Base-by-base conservation (phyloP, 2,888 invertebrate genomes). In the Melangyna quadrimaculata region DNA sequence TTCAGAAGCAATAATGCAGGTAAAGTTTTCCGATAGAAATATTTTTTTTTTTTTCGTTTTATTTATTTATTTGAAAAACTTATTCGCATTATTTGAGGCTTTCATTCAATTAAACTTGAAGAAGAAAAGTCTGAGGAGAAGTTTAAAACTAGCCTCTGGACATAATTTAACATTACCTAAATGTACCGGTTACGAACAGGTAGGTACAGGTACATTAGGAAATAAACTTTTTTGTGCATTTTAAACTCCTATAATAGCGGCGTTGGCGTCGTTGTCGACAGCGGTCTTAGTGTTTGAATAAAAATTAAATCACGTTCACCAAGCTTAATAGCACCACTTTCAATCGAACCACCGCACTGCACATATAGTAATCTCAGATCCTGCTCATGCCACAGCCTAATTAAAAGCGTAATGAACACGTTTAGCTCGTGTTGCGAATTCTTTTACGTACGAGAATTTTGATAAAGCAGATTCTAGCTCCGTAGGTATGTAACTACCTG, bases 391-490 rank as follows among this genome's bases (percentile, higher is more conserved):
- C 70, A 71, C 67, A 75, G 84, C 45, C 80, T 84, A 75, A 84
- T 84, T 84, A 84, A 72, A 72, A 79, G 59, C 84, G 72, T 84
- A 84, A 84, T 84, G 84, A 80, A 80, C 80, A 80, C 84, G 75
- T 79, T 84, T 80, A 79, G 74, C 71, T 79, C 14, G 67, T 84
- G 75, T 74, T 73, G 69, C 48, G 57, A 70, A 83, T 70, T 74
- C 48, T 43, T 59, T 59, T 29, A 74, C 37, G 83, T 73, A 61
- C 1, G 14, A n/a, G 48, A 19, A 32, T 48, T 48, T 29, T 48
- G 45, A 43, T 29, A 43, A 63, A 63, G 63, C 63, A 27, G 45
- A 29, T 45, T 19, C 17, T 10, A 51, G 29, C 29, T 65, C 3
- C 63, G 19, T 53, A 43, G 4, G 3, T 27, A n/a, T n/a, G n/a